phyloP scores from a whole-genome alignment of 2,888 invertebrate genomes.

The Erebia ligea region DNA sequence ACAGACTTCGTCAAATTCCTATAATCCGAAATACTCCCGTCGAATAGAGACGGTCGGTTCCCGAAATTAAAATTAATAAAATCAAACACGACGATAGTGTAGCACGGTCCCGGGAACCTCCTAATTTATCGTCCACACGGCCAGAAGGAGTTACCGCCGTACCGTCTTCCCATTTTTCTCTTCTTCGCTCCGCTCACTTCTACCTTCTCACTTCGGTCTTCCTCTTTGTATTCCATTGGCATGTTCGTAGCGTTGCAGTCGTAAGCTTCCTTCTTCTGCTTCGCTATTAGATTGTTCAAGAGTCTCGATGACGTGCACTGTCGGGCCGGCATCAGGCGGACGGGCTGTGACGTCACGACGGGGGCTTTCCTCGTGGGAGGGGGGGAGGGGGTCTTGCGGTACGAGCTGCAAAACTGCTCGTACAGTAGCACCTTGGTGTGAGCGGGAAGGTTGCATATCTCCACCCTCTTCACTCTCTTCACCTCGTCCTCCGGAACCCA shows the following conservation, averaged over 20 bases:
- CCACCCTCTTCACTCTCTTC: constrained; percentile 84
- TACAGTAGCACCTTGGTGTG: constrained; percentile 78
- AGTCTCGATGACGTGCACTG: constrained; percentile 65
- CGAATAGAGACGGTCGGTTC: constrained; percentile 15
- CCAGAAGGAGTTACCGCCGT: constrained; percentile 75
- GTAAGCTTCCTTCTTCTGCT: constrained; percentile 51
- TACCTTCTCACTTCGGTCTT: constrained; percentile 43
- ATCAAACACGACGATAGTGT: constrained; percentile 16
- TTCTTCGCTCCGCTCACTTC: constrained; percentile 72
- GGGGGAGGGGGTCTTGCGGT: constrained; percentile 53
- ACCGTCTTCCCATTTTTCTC: constrained; percentile 68
- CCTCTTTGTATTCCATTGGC: constrained; percentile 51
- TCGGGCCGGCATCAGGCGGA: constrained; percentile 51
- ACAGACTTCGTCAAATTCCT: constrained; percentile 7
- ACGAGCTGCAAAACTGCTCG: constrained; percentile 77
- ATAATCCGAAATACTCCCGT: constrained; percentile 21
- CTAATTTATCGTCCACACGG: constrained; percentile 71
- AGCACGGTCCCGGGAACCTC: constrained; percentile 21
- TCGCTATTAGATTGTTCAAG: constrained; percentile 61
- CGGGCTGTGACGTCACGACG: constrained; percentile 38
- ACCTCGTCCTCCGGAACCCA: constrained; percentile 91
- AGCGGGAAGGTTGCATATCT: constrained; percentile 78
- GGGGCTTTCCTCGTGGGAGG: constrained; percentile 44
- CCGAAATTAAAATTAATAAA: constrained; percentile 6
- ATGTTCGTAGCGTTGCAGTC: constrained; percentile 53